Conservation (phyloP, 1,140 invertebrate genomes). For the Diuraphis noxia region DNA sequence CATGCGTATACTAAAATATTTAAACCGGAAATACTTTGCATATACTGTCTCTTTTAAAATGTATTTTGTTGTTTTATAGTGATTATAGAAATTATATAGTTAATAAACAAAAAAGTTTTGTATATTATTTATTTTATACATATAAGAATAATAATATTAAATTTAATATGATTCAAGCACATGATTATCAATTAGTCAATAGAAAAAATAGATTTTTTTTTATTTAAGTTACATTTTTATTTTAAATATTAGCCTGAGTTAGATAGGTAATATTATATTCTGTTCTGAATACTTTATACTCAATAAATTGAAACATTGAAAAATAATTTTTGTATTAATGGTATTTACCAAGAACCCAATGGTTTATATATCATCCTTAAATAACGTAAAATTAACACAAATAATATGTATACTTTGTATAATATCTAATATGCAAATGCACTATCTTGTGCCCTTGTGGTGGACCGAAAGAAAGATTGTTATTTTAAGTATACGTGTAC, state of each 20-base stretch:
- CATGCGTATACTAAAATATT: not conserved
- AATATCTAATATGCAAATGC: not conserved
- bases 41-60: not conserved
- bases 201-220: not conserved
- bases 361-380: not conserved
- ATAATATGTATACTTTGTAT: not conserved
- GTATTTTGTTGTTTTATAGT: not conserved
- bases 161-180: not conserved
- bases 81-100: not conserved
- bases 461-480: not conserved
- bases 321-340: not conserved
- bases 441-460: not conserved
- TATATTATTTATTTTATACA: not conserved
- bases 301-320: not conserved
- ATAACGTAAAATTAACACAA: not conserved
- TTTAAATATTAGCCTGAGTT: not conserved
- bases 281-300: not conserved
- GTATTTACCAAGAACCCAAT: not conserved
- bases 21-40: not conserved
- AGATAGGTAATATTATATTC: not conserved
- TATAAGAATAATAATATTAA: not conserved
- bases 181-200: not conserved
- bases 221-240: not conserved
- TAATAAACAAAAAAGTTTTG: not conserved
- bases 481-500: not conserved